A percentile compares a stretch with the other conserved stretches of the same genome.
Evolutionary conservation across 1,140 invertebrate genomes (phyloP).

Genomic region (Oedothorax gibbosus): DNA sequence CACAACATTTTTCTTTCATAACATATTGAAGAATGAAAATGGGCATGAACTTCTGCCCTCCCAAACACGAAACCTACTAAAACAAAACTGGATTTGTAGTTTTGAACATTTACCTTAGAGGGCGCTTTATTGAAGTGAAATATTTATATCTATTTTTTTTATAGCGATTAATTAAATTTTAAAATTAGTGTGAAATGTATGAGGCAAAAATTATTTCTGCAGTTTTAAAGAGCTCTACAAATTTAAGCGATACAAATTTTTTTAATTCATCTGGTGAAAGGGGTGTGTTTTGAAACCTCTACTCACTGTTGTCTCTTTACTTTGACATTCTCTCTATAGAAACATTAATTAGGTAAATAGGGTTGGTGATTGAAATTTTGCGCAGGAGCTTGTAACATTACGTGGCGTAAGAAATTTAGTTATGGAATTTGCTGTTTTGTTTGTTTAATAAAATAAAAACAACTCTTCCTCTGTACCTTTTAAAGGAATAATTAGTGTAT

Average conservation of each 20-base stretch:
- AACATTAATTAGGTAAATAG: conserved; percentile 51
- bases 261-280: not conserved
- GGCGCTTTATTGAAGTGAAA: not conserved
- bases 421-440: conserved; percentile 10
- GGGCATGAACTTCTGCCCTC: conserved; percentile 17
- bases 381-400: conserved; percentile 32
- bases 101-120: not conserved
- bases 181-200: not conserved
- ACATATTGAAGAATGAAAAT: not conserved
- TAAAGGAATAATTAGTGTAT: not conserved
- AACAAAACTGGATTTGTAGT: conserved; percentile 20
- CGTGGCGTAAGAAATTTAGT: conserved; percentile 39
- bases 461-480: not conserved
- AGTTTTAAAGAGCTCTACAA: not conserved
- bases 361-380: conserved; percentile 37
- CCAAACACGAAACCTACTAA: conserved; percentile 3
- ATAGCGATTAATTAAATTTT: not conserved
- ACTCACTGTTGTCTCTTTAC: conserved; percentile 18
- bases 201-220: not conserved
- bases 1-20: too few relatives aligned
- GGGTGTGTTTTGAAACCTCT: conserved; percentile 9
- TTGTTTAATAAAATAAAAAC: conserved; percentile 35
- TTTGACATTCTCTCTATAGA: not conserved
- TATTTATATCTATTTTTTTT: not conserved
- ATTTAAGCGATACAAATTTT: not conserved